Conservation (phyloP, 2,113 vertebrate species). For the Cebidichthys violaceus region DNA sequence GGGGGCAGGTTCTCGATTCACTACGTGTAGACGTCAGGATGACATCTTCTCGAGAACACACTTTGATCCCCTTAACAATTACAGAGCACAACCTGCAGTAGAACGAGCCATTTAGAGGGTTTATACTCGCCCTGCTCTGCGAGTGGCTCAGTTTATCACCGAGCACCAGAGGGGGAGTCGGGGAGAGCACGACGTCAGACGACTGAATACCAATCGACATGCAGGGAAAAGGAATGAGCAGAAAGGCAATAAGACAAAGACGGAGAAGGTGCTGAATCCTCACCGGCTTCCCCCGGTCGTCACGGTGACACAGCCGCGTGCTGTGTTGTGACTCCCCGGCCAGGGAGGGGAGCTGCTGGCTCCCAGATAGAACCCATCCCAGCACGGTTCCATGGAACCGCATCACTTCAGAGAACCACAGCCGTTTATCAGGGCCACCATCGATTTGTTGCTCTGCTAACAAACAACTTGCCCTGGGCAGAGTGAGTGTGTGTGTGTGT, state of each 20-base stretch:
- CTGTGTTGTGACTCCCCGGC: conserved; percentile 63
- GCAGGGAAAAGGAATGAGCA: conserved; percentile 14
- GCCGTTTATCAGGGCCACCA: conserved; percentile 31
- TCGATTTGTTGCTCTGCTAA: conserved; percentile 36
- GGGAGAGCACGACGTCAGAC: background rate
- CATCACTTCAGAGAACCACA: background rate
- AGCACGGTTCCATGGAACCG: background rate
- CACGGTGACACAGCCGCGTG: background rate
- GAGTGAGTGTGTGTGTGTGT: conserved; percentile 6
- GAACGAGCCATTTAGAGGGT: conserved; percentile 18
- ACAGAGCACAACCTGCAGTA: background rate
- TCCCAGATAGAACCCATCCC: conserved; percentile 51
- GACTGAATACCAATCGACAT: background rate
- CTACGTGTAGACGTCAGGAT: background rate
- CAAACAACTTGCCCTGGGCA: conserved; percentile 12
- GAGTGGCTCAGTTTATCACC: background rate
- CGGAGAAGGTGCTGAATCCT: background rate
- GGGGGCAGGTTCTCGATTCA: background rate
- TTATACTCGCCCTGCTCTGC: conserved; percentile 5
- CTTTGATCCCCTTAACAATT: conserved; percentile 30
- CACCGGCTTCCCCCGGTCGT: background rate
- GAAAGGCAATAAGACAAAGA: conserved; percentile 14
- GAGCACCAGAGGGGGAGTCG: background rate
- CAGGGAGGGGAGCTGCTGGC: conserved; percentile 77
- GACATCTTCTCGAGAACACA: conserved; percentile 22